Evolutionary conservation across 2,797 vertebrate species (phyloP).

Genomic region (Hapalemur alaotrensis): DNA sequence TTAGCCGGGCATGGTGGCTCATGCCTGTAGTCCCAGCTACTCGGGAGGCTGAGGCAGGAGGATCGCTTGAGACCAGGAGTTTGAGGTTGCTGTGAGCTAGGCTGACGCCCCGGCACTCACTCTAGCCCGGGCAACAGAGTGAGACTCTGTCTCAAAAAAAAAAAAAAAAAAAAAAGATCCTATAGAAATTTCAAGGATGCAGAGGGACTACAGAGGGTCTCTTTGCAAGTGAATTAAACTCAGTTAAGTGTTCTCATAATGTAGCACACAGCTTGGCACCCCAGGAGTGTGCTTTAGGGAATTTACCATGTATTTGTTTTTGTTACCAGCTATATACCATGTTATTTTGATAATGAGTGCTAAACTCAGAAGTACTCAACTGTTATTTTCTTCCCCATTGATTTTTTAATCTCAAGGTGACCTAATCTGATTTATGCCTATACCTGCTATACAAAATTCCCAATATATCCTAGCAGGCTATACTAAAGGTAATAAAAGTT

Average conservation of each 20-base stretch:
- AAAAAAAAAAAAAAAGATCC: too few relatives aligned
- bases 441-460: slow-evolving; percentile 23
- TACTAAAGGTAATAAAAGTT: slow-evolving; percentile 73
- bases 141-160: too few relatives aligned
- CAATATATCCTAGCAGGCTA: slow-evolving; percentile 63
- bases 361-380: slow-evolving; percentile 63
- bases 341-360: slow-evolving; percentile 31
- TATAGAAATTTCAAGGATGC: background rate
- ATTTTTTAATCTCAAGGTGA: slow-evolving; percentile 77
- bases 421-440: slow-evolving; percentile 63
- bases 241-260: background rate
- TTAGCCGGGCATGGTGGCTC: too few relatives aligned
- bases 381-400: slow-evolving; percentile 62
- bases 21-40: too few relatives aligned
- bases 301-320: background rate
- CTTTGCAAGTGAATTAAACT: background rate
- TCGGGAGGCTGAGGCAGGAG: too few relatives aligned
- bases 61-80: too few relatives aligned
- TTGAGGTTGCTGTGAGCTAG: too few relatives aligned
- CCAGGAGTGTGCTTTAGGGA: background rate
- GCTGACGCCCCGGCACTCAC: too few relatives aligned
- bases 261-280: background rate
- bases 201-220: background rate
- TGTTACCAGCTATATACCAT: slow-evolving; percentile 24
- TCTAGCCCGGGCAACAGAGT: too few relatives aligned